Base-by-base conservation (phyloP, 1,140 invertebrate species). In the Gonatopus flavifemur region DNA sequence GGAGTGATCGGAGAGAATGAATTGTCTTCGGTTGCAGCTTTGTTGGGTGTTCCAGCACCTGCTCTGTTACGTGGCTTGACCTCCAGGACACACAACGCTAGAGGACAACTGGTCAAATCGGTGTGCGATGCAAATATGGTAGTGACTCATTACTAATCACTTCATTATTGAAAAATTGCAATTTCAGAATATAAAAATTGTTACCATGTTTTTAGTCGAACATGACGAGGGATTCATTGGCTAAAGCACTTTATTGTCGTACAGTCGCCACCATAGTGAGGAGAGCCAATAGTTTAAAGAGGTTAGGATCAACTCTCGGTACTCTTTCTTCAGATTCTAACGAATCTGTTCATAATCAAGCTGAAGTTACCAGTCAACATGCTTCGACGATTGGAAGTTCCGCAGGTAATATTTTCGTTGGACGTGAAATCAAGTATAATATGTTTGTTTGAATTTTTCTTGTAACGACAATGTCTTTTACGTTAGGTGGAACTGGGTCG, bases 211-310 rank as follows among this genome's bases (percentile, higher is more conserved):
- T 51, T 35, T 69, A 87, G 85, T 89, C 90, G 8, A 90, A 91
- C 59, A 86, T 88, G 79, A 93, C 90, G 8, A 80, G 93, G 57
- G 93, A 96, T 77, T 89, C 90, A 36, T 77, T 96, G 32, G 92
- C 93, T 1, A 96, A 96, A 80, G 93, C 94, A 8, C 77, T 97
- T 9, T 97, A 96, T 71, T 95, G 91, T 68, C 86, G 94, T 39
- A 96, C 93, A 1, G 91, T 97, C n/a, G 92, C 93, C 4, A 95
- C 93, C 4, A 96, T 97, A 59, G 91, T 96, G 5, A 80, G 93
- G 20, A 80, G 93, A 62, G 93, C 94, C 15, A 97, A 97, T 69
- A 96, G 91, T 65, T 78, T 96, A 9, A 94, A 95, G 73, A 82
- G 92, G 25, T 77, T 94, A 8, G 90, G 91, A 12, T 94, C 92